Evolutionary conservation across 2,113 vertebrate genomes (phyloP).

Genomic region (Thymallus thymallus): DNA sequence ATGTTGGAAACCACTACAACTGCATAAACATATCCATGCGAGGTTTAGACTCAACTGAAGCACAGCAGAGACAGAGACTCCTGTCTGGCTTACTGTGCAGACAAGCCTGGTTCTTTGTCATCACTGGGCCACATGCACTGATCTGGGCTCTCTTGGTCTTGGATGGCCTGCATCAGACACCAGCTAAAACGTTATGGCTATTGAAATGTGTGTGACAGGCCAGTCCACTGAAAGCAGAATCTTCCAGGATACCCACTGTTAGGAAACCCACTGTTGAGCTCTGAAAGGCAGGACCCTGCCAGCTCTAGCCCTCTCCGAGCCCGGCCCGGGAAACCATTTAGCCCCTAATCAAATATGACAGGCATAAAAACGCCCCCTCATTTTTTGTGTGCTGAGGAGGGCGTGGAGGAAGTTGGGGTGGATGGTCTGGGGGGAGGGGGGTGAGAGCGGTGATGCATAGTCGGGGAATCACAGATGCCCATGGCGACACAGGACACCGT

Average conservation of each 20-base stretch:
- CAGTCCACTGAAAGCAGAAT: conserved; percentile 34
- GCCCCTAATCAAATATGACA: conserved; percentile 74
- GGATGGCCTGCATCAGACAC: conserved; percentile 1
- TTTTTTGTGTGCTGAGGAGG: conserved; percentile 41
- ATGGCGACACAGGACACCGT: neutral
- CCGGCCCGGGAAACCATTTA: conserved; percentile 61
- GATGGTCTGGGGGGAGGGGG: neutral
- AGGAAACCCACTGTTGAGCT: conserved; percentile 63
- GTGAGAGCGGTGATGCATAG: conserved; percentile 10
- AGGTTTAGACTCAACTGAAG: neutral
- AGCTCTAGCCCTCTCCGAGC: conserved; percentile 47
- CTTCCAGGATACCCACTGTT: conserved; percentile 68
- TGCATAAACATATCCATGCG: neutral
- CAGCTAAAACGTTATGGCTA: conserved; percentile 58
- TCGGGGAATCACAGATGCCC: neutral
- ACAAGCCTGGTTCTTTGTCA: conserved; percentile 14
- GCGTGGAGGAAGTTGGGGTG: conserved; percentile 2
- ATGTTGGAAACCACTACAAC: neutral
- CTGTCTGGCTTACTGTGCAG: too few species aligned
- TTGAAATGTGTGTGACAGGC: conserved; percentile 71
- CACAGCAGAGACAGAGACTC: neutral
- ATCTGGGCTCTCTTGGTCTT: conserved; percentile 16
- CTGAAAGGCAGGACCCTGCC: conserved; percentile 66
- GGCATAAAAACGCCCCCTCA: conserved; percentile 66
- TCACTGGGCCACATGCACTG: conserved; percentile 16